Base-by-base conservation (phyloP, 2,888 invertebrate species). In the Patella depressa region DNA sequence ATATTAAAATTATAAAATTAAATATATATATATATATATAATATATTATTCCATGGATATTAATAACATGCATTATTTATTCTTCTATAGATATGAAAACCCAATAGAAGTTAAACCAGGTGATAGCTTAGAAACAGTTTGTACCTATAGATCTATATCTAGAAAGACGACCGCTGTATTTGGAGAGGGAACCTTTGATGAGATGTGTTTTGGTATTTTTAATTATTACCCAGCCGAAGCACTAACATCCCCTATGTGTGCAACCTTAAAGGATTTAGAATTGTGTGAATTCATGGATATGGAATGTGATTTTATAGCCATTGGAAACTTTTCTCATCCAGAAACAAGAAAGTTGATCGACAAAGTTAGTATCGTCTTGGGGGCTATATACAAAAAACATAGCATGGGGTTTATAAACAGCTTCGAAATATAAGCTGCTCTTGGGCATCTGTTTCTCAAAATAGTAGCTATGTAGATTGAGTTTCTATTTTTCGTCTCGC, bases 21-120 rank as follows among this genome's bases (percentile, higher is more conserved):
- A n/a, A n/a, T n/a, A n/a, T n/a, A n/a, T n/a, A n/a, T n/a, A n/a
- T n/a, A n/a, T n/a, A n/a, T n/a, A 3, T 5, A 7, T 4, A 4
- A 7, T 34, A 45, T 45, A 45, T 9, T 0, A 45, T 45, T 19
- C 19, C n/a, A 65, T 19, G 9, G n/a, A 12, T 9, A n/a, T 65
- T n/a, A 12, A 65, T 9, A 19, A 5, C n/a, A 19, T 65, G 0
- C 0, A n/a, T 19, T 12, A 65, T 19, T n/a, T 79, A 73, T 75
- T 65, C 11, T 12, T 17, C 53, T 72, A 7, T 59, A 80, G 80
- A 17, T 74, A 24, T 45, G 71, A 73, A 17, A 9, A 57, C 17
- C 79, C 79, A 15, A 45, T 80, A 2, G 76, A 80, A 55, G 24
- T 82, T 14, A 19, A 55, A 53, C 81, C 82, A 14, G 83, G 83